Evolutionary conservation across 2,113 vertebrate species (phyloP), one percentile per base, ranked within the genome.

Genomic region (Microtus richardsoni): DNA sequence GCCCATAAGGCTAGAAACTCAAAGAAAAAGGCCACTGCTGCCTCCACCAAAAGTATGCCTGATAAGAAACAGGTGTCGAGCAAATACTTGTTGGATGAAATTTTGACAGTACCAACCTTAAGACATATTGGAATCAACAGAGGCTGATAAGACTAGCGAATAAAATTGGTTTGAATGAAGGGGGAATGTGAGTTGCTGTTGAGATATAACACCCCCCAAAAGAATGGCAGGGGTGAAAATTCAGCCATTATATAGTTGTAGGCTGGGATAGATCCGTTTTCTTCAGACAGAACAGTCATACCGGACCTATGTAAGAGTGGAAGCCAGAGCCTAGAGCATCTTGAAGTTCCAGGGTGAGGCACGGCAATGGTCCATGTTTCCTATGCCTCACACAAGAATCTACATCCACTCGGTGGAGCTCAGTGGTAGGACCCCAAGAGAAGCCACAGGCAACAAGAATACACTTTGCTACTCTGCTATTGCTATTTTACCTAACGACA

Each of bases 1-100:
- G 22, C 22, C n/a, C 41, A 2, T 36, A 70, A 83, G 17, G 60
- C 33, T 33, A 58, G 86, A 80, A 95, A 80, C n/a, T n/a, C 47
- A 74, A 0, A 2, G 24, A n/a, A 70, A 62, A 54, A 71, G 10
- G 13, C 71, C 77, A 86, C 47, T 14, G 19, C 16, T 94, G 13
- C 87, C 14, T 71, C 54, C 75, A 88, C 16, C 49, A 39, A 93
- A 88, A 64, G 36, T 13, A 77, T 14, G 7, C 41, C 33, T 49
- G 49, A 54, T 24, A 88, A 60, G 71, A 79, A 92, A 52, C 47
- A 88, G 52, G 17, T 88, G 17, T 85, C 71, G 39, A 70, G 8
- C 68, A 96, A 90, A 60, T 66, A 93, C 30, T 52, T 90, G 49
- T 66, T 84, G 62, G 33, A 44, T 79, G 41, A 94, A 39, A 9